These are phyloP conservation scores for Sebastes steindachneri DNA, from an alignment of 2,797 vertebrate genomes.

Conservation along the genomic window DNA sequence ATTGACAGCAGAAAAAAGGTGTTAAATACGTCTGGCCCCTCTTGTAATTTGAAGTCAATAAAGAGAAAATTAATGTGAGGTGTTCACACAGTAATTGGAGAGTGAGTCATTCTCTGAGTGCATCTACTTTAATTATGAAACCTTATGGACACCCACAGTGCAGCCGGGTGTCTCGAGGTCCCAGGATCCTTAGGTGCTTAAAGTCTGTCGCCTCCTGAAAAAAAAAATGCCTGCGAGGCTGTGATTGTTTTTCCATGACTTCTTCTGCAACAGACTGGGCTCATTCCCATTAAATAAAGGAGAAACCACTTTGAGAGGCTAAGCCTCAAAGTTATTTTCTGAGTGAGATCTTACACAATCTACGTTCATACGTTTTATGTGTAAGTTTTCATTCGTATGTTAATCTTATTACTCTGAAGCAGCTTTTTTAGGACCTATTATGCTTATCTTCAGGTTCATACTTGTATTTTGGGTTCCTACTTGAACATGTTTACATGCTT, in stretches of 20 bases:
- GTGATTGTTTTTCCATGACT: slow-evolving; percentile 55
- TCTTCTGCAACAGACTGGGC: slow-evolving; percentile 17
- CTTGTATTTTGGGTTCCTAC: too few relatives aligned
- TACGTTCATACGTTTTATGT: neutral
- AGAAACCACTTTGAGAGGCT: slow-evolving; percentile 3
- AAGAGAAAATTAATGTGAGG: slow-evolving; percentile 48
- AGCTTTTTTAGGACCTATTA: neutral
- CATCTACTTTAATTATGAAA: slow-evolving; percentile 51
- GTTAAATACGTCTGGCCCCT: slow-evolving; percentile 11
- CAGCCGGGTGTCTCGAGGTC: slow-evolving; percentile 24
- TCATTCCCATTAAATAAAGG: slow-evolving; percentile 31
- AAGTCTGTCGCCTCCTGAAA: slow-evolving; percentile 38
- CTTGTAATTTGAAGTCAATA: slow-evolving; percentile 53
- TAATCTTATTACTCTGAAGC: neutral
- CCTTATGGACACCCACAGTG: slow-evolving; percentile 43
- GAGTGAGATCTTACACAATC: slow-evolving; percentile 11
- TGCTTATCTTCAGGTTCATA: too few relatives aligned
- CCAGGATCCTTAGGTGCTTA: slow-evolving; percentile 33
- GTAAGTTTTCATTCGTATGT: neutral
- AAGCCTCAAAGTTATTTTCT: neutral
- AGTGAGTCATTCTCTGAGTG: slow-evolving; percentile 48
- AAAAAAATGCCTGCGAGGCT: slow-evolving; percentile 4
- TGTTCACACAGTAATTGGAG: slow-evolving; percentile 30
- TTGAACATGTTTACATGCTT: too few relatives aligned
- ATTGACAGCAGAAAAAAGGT: slow-evolving; percentile 39